These are phyloP conservation scores for Catocala nupta DNA, from an alignment of 2,888 invertebrate genomes.

Conservation along the genomic window DNA sequence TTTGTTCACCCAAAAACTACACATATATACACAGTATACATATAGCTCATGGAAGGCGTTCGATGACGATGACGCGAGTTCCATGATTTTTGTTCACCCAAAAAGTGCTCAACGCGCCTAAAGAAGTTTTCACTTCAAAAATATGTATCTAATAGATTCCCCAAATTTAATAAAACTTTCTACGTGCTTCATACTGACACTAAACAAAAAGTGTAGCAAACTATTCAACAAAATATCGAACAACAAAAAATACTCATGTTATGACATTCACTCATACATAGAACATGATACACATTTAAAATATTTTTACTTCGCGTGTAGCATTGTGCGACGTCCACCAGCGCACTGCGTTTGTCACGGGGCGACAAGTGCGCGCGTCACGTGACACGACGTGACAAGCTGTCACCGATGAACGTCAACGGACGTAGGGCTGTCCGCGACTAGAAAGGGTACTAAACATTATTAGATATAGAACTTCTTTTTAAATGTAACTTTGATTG, in stretches of 20 bases:
- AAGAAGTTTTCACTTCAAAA: too few species aligned
- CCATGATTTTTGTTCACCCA: too few species aligned
- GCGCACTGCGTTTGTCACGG: conserved; percentile 18
- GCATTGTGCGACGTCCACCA: conserved; percentile 2
- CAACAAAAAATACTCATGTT: background rate
- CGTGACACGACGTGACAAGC: conserved; percentile 25
- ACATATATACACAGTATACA: too few species aligned
- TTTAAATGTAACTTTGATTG: too few species aligned
- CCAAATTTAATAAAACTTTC: too few species aligned
- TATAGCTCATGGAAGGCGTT: too few species aligned
- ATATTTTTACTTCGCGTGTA: conserved; percentile 6
- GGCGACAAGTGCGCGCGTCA: conserved; percentile 20
- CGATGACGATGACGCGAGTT: too few species aligned
- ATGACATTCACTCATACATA: background rate
- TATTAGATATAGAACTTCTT: background rate
- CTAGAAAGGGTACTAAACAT: background rate
- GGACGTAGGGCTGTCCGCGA: conserved; percentile 14
- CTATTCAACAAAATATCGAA: background rate
- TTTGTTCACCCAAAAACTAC: too few species aligned
- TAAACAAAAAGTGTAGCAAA: too few species aligned
- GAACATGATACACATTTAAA: background rate
- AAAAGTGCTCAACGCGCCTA: too few species aligned
- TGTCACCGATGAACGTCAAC: conserved; percentile 26
- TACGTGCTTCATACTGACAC: too few species aligned
- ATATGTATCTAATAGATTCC: too few species aligned